phyloP scores from a whole-genome alignment of 2,113 vertebrate species.

The Datnioides undecimradiatus region DNA sequence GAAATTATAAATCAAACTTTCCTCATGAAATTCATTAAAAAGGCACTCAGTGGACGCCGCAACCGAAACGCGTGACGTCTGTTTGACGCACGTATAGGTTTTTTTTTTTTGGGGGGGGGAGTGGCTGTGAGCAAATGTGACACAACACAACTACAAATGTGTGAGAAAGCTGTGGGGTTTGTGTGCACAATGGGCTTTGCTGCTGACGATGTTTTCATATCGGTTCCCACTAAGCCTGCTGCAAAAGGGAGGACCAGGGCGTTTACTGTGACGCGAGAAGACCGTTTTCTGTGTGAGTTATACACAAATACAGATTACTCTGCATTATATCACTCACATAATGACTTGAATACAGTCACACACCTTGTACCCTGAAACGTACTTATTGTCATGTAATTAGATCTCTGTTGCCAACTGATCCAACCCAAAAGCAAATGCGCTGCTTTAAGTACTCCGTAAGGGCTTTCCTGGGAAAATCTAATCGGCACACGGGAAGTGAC shows the following conservation, averaged over 20 bases:
- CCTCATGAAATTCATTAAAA: neutral
- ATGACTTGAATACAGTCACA: neutral
- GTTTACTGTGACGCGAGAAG: constrained; percentile 21
- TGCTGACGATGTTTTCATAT: constrained; percentile 38
- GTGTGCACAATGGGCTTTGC: constrained; percentile 48
- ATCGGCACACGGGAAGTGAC: constrained; percentile 47
- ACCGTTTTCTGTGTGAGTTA: neutral
- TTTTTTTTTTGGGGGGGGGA: no score
- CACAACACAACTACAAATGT: constrained; percentile 25
- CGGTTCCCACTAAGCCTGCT: constrained; percentile 28
- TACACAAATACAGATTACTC: neutral
- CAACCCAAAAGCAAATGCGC: constrained; percentile 18
- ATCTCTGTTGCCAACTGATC: neutral
- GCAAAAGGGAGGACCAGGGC: neutral
- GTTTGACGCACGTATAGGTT: constrained; percentile 16
- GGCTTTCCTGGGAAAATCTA: constrained; percentile 47
- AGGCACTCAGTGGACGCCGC: no score
- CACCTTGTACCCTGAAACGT: neutral
- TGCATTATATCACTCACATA: neutral
- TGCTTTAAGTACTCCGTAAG: constrained; percentile 1
- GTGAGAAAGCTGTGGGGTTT: constrained; percentile 29
- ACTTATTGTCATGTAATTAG: neutral
- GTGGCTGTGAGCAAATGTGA: constrained; percentile 30
- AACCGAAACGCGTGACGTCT: constrained; percentile 8
- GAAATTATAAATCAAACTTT: neutral